These are phyloP conservation scores for Temnothorax ravouxi DNA, from an alignment of 2,888 invertebrate genomes.

Conservation along the genomic window DNA sequence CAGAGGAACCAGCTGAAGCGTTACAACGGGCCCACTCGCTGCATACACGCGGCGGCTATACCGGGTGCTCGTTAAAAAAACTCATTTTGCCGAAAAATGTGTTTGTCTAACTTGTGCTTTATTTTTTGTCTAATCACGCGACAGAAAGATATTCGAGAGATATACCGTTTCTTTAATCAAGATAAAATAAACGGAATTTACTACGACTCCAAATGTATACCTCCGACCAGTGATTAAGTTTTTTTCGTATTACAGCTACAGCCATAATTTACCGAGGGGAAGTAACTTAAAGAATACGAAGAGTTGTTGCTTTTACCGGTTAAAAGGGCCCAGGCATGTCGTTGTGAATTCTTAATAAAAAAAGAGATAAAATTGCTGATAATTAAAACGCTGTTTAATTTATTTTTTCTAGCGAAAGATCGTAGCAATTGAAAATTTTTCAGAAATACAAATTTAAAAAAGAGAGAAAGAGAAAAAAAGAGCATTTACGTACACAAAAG, in stretches of 20 bases:
- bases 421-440: not conserved
- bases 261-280: not conserved
- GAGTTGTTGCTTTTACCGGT: not conserved
- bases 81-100: not conserved
- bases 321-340: not conserved
- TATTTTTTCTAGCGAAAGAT: not conserved
- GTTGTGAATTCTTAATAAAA: not conserved
- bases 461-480: not conserved
- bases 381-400: not conserved
- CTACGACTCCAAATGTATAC: not conserved
- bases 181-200: not conserved
- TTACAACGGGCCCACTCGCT: conserved; percentile 80
- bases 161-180: not conserved
- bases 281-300: conserved; percentile 13
- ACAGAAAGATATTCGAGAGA: not conserved
- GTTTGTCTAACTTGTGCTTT: not conserved
- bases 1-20: conserved; percentile 79
- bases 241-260: not conserved
- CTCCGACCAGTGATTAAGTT: not conserved
- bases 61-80: conserved; percentile 67
- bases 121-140: not conserved
- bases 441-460: not conserved
- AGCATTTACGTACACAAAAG: not conserved
- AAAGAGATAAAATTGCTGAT: not conserved
- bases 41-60: conserved; percentile 74